Conservation (phyloP, 2,113 vertebrate genomes). For the Chloropsis cyanopogon region DNA sequence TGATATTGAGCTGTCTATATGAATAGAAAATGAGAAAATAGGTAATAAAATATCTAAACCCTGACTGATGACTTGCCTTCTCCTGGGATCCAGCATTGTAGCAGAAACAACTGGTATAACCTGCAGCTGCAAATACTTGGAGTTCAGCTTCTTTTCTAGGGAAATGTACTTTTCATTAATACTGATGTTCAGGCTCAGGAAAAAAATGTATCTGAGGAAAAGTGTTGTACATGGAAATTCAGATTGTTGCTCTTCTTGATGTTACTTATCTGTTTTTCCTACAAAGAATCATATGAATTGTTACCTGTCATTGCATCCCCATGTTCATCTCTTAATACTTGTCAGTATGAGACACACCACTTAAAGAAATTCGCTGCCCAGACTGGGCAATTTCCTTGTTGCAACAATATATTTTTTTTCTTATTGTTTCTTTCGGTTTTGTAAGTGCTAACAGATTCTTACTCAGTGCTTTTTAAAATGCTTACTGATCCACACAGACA, state of each 20-base stretch:
- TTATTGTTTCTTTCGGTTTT: background rate
- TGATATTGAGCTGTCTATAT: background rate
- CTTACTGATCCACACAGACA: background rate
- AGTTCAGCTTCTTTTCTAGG: background rate
- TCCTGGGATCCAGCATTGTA: background rate
- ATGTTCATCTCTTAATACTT: background rate
- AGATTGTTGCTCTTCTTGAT: background rate
- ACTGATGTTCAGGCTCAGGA: background rate
- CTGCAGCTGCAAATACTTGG: background rate
- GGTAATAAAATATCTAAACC: background rate
- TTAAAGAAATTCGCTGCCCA: background rate
- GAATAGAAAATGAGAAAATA: background rate
- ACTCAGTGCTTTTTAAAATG: slow-evolving; percentile 17
- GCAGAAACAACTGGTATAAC: background rate
- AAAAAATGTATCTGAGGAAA: background rate
- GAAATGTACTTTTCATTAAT: background rate
- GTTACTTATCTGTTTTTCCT: background rate
- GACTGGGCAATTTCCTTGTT: background rate
- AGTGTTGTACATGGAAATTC: background rate
- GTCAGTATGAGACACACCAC: background rate
- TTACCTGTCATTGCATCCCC: background rate
- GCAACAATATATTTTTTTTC: background rate
- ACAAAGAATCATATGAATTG: background rate
- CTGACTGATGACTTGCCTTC: background rate
- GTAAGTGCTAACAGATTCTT: slow-evolving; percentile 4